These are phyloP conservation scores for Siniperca obscura DNA, from an alignment of 2,797 vertebrate genomes.

Conservation along the genomic window DNA sequence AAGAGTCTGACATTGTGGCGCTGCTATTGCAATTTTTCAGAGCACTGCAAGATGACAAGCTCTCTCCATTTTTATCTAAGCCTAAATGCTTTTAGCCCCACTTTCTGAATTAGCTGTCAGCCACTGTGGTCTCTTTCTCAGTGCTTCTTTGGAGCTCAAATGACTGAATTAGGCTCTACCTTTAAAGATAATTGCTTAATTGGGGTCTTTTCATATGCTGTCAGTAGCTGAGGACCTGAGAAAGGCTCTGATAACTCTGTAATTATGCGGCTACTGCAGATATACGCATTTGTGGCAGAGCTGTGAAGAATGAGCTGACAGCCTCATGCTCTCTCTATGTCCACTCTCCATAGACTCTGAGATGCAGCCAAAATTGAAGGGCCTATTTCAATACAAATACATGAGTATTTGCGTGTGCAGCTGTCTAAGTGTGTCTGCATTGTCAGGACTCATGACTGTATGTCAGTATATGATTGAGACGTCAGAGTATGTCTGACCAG, in stretches of 20 bases:
- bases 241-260: constrained; percentile 84
- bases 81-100: constrained; percentile 74
- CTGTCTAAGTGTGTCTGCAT: constrained; percentile 4
- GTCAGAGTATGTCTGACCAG: constrained; percentile 58
- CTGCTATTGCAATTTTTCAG: constrained; percentile 53
- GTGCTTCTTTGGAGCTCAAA: constrained; percentile 76
- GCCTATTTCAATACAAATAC: constrained; percentile 47
- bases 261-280: constrained; percentile 80
- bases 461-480: constrained; percentile 61
- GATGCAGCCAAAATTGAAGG: constrained; percentile 62
- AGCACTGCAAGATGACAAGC: constrained; percentile 73
- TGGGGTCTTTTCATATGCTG: constrained; percentile 84
- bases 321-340: constrained; percentile 40
- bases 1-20: constrained; percentile 50
- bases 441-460: constrained; percentile 38
- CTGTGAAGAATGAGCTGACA: constrained; percentile 77
- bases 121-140: constrained; percentile 66
- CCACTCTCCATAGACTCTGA: constrained; percentile 61
- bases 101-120: constrained; percentile 81
- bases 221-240: constrained; percentile 75
- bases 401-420: constrained; percentile 20
- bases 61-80: constrained; percentile 70
- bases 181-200: constrained; percentile 89
- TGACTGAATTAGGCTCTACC: constrained; percentile 84
- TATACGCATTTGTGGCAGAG: constrained; percentile 63